Conservation (phyloP, 2,797 vertebrate species). For the Pteronotus mesoamericanus region DNA sequence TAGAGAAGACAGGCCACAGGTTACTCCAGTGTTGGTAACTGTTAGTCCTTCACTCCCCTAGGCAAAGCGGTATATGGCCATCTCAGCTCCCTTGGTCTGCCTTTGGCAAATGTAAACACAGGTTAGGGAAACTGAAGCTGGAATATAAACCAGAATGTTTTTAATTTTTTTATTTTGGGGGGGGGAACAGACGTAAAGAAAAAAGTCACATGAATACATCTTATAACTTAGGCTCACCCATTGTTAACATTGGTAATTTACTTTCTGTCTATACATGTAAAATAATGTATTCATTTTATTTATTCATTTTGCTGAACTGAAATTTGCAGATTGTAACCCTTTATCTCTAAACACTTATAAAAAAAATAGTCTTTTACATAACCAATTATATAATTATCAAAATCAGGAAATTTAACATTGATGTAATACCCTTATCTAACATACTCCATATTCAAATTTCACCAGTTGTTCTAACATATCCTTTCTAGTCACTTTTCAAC, state of each 20-base stretch:
- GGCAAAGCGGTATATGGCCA: neutral
- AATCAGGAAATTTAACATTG: neutral
- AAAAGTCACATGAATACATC: neutral
- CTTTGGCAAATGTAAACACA: neutral
- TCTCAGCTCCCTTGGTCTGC: neutral
- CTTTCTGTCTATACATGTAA: neutral
- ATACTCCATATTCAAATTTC: neutral
- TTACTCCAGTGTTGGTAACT: neutral
- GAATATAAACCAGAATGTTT: neutral
- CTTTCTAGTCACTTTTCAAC: neutral
- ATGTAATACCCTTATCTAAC: neutral
- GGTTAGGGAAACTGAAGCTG: neutral
- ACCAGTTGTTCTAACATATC: neutral
- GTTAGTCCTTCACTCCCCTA: neutral
- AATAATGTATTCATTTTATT: neutral
- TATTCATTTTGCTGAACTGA: constrained; percentile 12
- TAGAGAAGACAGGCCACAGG: neutral
- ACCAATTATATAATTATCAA: neutral
- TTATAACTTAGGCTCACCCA: neutral
- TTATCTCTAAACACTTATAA: neutral
- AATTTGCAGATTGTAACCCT: neutral
- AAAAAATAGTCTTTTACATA: neutral
- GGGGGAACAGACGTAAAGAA: neutral
- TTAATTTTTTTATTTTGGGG: neutral
- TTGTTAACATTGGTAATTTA: neutral